Evolutionary conservation across 2,888 invertebrate genomes (phyloP).

Genomic region (Micoletzkya japonica): DNA sequence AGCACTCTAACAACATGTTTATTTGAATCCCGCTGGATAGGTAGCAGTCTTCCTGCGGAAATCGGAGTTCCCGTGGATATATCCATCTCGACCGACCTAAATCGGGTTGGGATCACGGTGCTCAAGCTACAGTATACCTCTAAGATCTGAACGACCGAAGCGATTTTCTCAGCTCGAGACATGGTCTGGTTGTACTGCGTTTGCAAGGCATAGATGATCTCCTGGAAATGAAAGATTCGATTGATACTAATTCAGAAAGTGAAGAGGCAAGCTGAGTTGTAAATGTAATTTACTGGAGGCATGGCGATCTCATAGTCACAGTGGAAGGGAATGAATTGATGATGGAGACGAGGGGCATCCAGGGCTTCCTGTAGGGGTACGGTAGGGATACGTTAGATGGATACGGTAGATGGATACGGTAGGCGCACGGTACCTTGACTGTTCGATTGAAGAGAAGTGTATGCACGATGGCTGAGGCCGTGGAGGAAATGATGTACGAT

Average conservation of each 20-base stretch:
- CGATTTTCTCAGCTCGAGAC: slow-evolving; percentile 46
- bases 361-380: slow-evolving; percentile 69
- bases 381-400: too few species aligned
- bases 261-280: background rate
- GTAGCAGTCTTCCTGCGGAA: slow-evolving; percentile 57
- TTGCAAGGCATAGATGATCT: slow-evolving; percentile 47
- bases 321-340: slow-evolving; percentile 49
- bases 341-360: slow-evolving; percentile 58
- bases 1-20: too few species aligned
- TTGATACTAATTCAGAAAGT: too few species aligned
- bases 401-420: too few species aligned
- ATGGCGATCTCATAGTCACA: slow-evolving; percentile 36
- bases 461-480: slow-evolving; percentile 73
- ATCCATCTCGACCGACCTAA: slow-evolving; percentile 43
- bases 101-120: slow-evolving; percentile 28
- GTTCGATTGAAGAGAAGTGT: slow-evolving; percentile 78
- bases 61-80: slow-evolving; percentile 60
- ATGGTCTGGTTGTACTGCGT: slow-evolving; percentile 56
- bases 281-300: slow-evolving; percentile 66
- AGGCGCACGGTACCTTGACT: slow-evolving; percentile 74
- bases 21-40: slow-evolving; percentile 59
- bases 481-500: slow-evolving; percentile 82
- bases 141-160: slow-evolving; percentile 57
- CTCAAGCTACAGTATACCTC: slow-evolving; percentile 26
- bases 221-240: slow-evolving; percentile 68